phyloP scores from a whole-genome alignment of 2,113 vertebrate genomes.

The Eleginops maclovinus region DNA sequence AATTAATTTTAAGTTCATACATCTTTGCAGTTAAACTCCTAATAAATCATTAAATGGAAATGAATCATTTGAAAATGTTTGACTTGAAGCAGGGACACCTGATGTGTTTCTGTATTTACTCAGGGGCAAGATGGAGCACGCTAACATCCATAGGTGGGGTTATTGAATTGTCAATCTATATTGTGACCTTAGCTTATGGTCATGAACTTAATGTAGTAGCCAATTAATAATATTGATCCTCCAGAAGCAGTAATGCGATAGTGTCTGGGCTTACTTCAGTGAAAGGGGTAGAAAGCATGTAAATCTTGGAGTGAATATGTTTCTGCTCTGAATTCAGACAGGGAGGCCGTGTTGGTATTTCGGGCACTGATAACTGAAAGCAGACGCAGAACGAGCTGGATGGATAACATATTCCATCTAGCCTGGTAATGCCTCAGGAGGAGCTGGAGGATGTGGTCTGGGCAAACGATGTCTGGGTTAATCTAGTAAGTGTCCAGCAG shows the following conservation, averaged over 20 bases:
- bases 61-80: background rate
- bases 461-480: conserved; percentile 5
- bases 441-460: conserved; percentile 2
- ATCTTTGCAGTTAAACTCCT: background rate
- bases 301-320: background rate
- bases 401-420: conserved; percentile 16
- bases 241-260: background rate
- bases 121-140: background rate
- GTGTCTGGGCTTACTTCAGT: background rate
- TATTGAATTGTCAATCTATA: background rate
- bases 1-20: background rate
- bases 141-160: background rate
- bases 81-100: background rate
- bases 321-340: conserved; percentile 1
- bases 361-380: conserved; percentile 21
- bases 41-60: background rate
- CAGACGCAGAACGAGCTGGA: conserved; percentile 14
- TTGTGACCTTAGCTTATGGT: too few relatives aligned
- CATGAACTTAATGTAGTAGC: background rate
- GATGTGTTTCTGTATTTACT: background rate
- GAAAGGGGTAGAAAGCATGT: background rate
- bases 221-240: background rate
- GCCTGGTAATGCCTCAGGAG: background rate
- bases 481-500: conserved; percentile 3
- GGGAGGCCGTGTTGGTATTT: conserved; percentile 1